These are phyloP conservation scores for Scelioninae gen. 1 DNA, from an alignment of 2,888 invertebrate species.

Conservation along the genomic window DNA sequence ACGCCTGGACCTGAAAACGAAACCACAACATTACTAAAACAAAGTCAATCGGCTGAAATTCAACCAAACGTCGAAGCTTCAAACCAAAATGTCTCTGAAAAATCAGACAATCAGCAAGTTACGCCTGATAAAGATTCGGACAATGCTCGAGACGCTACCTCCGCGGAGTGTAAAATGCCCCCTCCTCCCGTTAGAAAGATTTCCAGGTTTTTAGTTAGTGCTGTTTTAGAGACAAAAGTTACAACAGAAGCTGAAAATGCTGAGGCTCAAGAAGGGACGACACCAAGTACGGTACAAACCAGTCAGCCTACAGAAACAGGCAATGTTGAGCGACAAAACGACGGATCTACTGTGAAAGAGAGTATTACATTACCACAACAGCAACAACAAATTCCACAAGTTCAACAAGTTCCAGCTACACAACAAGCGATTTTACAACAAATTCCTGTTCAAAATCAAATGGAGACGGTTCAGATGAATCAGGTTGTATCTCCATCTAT, in stretches of 20 bases:
- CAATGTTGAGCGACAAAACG: too few species aligned
- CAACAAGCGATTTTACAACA: too few species aligned
- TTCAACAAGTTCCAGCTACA: too few species aligned
- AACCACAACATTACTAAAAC: constrained; percentile 38
- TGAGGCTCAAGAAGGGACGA: constrained; percentile 30
- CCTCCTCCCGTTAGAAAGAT: constrained; percentile 87
- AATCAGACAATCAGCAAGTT: constrained; percentile 1
- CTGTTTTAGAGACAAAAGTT: constrained; percentile 88
- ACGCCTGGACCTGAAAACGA: too few species aligned
- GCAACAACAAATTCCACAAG: too few species aligned
- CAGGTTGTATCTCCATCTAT: too few species aligned
- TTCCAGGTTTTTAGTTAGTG: constrained; percentile 92
- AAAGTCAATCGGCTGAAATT: constrained; percentile 7
- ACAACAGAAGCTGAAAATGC: constrained; percentile 16
- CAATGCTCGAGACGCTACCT: constrained; percentile 19
- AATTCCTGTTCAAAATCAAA: too few species aligned
- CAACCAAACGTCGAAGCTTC: constrained; percentile 7
- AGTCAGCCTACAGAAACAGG: too few species aligned
- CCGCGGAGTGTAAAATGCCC: constrained; percentile 70
- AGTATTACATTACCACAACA: too few species aligned
- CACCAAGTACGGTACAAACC: too few species aligned
- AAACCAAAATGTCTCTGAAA: constrained; percentile 37
- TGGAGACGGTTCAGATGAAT: too few species aligned
- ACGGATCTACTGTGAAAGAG: too few species aligned
- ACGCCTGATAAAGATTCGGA: constrained; percentile 38